Conservation (phyloP, 2,797 vertebrate genomes). For the Vireo griseus region DNA sequence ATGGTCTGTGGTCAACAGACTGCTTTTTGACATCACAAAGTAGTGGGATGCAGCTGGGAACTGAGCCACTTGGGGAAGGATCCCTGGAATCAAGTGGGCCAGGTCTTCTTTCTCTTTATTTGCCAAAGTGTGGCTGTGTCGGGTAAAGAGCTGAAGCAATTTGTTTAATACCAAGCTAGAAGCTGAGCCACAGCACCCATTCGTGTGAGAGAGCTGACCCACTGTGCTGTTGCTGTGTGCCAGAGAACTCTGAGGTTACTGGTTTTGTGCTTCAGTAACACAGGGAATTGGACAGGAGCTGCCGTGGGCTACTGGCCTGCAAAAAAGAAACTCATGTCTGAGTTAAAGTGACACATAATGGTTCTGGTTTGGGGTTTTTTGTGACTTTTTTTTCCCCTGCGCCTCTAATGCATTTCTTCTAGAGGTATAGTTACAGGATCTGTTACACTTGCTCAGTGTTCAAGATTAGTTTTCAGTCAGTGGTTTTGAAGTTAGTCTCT, state of each 20-base stretch:
- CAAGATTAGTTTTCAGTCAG: slow-evolving; percentile 59
- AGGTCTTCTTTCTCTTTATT: not conserved
- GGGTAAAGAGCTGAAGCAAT: not conserved
- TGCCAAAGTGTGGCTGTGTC: rapidly evolving
- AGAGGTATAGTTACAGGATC: slow-evolving; percentile 19
- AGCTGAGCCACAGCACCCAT: not conserved
- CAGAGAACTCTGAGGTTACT: not conserved
- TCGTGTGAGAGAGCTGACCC: not conserved
- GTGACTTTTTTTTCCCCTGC: not conserved
- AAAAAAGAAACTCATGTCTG: not conserved
- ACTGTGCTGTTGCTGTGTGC: not conserved
- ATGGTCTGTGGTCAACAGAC: not conserved
- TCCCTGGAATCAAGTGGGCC: not conserved
- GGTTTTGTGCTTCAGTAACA: not conserved
- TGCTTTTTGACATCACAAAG: not conserved
- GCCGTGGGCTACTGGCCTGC: not conserved
- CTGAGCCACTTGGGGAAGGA: not conserved
- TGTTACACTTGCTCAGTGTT: slow-evolving; percentile 51
- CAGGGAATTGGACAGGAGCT: not conserved
- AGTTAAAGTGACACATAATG: not conserved
- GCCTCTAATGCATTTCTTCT: not conserved
- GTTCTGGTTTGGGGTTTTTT: not conserved
- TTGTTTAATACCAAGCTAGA: not conserved
- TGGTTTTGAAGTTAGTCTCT: slow-evolving; percentile 59
- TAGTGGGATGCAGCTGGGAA: not conserved